phyloP scores from a whole-genome alignment of 2,888 invertebrate genomes.

The Catocala nupta region DNA sequence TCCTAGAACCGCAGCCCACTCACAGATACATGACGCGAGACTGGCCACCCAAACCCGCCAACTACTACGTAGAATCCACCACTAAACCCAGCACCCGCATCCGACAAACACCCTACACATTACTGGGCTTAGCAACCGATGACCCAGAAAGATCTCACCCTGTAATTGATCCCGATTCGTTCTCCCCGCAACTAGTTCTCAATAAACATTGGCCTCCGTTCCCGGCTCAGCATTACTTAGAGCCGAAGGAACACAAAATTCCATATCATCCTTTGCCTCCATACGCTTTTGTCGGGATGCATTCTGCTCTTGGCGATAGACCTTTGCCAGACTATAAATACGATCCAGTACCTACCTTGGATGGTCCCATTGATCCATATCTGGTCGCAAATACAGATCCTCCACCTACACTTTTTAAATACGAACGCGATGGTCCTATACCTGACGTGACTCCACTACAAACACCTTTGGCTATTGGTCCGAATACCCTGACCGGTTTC shows the following conservation, averaged over 20 bases:
- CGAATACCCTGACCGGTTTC: slow-evolving; percentile 78
- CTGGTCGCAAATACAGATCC: slow-evolving; percentile 71
- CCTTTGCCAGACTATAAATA: slow-evolving; percentile 79
- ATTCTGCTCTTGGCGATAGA: slow-evolving; percentile 76
- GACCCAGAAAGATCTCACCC: slow-evolving; percentile 71
- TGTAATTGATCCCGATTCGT: slow-evolving; percentile 72
- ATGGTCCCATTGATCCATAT: slow-evolving; percentile 78
- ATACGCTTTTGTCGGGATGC: slow-evolving; percentile 81
- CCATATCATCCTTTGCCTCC: slow-evolving; percentile 76
- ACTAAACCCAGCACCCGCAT: slow-evolving; percentile 64
- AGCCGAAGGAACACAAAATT: slow-evolving; percentile 71
- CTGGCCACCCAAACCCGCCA: slow-evolving; percentile 79
- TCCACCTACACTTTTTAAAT: slow-evolving; percentile 77
- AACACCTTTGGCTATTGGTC: slow-evolving; percentile 74
- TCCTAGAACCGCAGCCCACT: slow-evolving; percentile 74
- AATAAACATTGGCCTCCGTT: slow-evolving; percentile 82
- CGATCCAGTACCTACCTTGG: slow-evolving; percentile 75
- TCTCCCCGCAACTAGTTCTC: slow-evolving; percentile 76
- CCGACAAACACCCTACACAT: slow-evolving; percentile 74
- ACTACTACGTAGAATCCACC: slow-evolving; percentile 80
- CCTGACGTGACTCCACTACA: slow-evolving; percentile 73
- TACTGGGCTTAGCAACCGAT: slow-evolving; percentile 78
- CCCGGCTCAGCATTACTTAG: slow-evolving; percentile 81
- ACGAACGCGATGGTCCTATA: slow-evolving; percentile 80
- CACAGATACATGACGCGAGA: slow-evolving; percentile 77